Evolutionary conservation across 2,888 invertebrate genomes (phyloP), one percentile per base, ranked within the genome.

Genomic region (Apodemia hepburni): DNA sequence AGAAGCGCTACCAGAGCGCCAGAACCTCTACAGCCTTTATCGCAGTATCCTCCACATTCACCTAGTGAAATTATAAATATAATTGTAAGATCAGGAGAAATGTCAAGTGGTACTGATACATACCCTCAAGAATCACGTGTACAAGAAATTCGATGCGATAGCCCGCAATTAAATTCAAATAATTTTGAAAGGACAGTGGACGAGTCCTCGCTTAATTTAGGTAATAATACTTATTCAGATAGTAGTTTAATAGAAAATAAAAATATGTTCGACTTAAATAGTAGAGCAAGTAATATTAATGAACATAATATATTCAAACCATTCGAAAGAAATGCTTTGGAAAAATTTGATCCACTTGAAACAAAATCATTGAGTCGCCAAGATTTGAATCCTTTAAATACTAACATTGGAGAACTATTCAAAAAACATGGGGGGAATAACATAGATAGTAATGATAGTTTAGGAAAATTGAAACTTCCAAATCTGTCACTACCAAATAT

Each of bases 21-120:
- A 22, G 76, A 78, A 45, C n/a, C 68, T 3, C 60, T 64, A 57
- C 12, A 59, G 11, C 33, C 57, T 3, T 51, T 65, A 7, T 47
- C 63, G 27, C 82, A 84, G 9, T 4, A 54, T 54, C 58, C 67
- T 1, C 72, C 79, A 4, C 76, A 77, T 60, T 78, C 80, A 69
- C 74, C 75, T 15, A 74, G 73, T 64, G 82, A 80, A 66, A 69
- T 82, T 29, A 78, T 87, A 45, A 80, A 79, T 61, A 80, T 86
- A 51, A 74, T 87, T 60, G 70, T 86, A 2, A 80, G 76, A 60
- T 80, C 83, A 59, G 64, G 68, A 58, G 63, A 68, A n/a, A 74
- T 71, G 54, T 63, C 66, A 7, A 64, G 59, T 51, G 69, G 73
- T 27, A 74, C 78, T 17, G 77, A 79, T 49, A 63, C 71, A 8